Evolutionary conservation across 2,113 vertebrate genomes (phyloP).

Genomic region (Limnothrissa miodon): DNA sequence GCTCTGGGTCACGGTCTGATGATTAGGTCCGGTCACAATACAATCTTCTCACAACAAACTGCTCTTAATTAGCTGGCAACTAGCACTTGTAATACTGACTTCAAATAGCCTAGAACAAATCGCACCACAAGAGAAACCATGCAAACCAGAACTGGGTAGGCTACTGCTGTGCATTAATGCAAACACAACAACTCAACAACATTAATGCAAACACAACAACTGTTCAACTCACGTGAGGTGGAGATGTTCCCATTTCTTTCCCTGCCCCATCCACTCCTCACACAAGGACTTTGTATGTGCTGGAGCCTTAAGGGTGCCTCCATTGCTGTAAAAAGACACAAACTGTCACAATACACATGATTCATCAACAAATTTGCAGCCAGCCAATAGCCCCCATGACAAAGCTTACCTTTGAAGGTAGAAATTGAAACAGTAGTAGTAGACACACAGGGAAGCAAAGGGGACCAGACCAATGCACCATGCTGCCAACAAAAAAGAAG

Average conservation of each 20-base stretch:
- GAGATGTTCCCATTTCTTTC: constrained; percentile 68
- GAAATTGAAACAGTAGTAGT: constrained; percentile 62
- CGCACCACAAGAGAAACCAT: not conserved
- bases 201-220: not conserved
- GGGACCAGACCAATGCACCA: constrained; percentile 66
- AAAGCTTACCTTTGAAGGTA: constrained; percentile 64
- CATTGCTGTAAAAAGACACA: constrained; percentile 45
- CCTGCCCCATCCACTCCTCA: constrained; percentile 50
- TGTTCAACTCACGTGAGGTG: constrained; percentile 66
- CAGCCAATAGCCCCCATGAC: constrained; percentile 22
- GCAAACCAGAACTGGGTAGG: not conserved
- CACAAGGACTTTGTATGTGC: constrained; percentile 58
- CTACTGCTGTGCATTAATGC: not conserved
- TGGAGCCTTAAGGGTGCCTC: constrained; percentile 50
- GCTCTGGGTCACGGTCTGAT: not conserved
- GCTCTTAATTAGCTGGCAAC: not conserved
- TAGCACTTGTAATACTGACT: not conserved
- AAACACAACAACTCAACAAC: not conserved
- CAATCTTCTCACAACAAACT: not conserved
- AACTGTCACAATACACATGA: not conserved
- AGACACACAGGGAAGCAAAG: constrained; percentile 61
- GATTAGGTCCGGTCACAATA: not conserved
- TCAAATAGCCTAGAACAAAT: not conserved
- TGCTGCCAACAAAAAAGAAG: constrained; percentile 50
- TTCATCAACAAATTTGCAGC: constrained; percentile 35